Conservation (phyloP, 2,888 invertebrate genomes). For the Melanostoma mellinum region DNA sequence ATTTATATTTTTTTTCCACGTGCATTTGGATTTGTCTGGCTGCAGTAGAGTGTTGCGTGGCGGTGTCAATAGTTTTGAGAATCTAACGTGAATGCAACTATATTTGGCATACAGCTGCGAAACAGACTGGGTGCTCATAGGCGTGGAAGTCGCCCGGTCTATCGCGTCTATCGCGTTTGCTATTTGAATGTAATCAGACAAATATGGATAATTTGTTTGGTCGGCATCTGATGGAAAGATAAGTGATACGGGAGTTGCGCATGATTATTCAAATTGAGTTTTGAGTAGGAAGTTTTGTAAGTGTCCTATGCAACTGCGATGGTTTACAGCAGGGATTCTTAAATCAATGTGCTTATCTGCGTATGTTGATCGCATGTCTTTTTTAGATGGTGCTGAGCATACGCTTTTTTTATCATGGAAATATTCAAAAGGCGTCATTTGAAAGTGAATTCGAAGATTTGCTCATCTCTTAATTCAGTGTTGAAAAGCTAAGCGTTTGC, state of each 20-base stretch:
- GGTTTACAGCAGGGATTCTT: not conserved
- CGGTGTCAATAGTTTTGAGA: constrained; percentile 50
- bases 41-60: constrained; percentile 15
- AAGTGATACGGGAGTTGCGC: constrained; percentile 53
- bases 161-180: constrained; percentile 20
- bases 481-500: no score
- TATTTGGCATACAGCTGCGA: constrained; percentile 27
- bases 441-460: no score
- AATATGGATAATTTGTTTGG: constrained; percentile 60
- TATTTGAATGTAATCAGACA: constrained; percentile 60
- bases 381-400: no score
- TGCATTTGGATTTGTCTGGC: constrained; percentile 49
- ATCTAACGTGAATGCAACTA: constrained; percentile 28
- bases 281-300: constrained; percentile 53
- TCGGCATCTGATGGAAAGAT: constrained; percentile 54
- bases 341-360: not conserved
- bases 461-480: no score
- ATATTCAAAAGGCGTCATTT: no score
- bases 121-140: constrained; percentile 18
- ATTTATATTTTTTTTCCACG: constrained; percentile 15
- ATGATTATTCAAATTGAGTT: constrained; percentile 51
- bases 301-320: constrained; percentile 21
- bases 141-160: constrained; percentile 27
- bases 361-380: no score
- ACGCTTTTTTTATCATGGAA: no score